Conservation (phyloP, 2,888 invertebrate genomes). For the Mythimna vitellina region DNA sequence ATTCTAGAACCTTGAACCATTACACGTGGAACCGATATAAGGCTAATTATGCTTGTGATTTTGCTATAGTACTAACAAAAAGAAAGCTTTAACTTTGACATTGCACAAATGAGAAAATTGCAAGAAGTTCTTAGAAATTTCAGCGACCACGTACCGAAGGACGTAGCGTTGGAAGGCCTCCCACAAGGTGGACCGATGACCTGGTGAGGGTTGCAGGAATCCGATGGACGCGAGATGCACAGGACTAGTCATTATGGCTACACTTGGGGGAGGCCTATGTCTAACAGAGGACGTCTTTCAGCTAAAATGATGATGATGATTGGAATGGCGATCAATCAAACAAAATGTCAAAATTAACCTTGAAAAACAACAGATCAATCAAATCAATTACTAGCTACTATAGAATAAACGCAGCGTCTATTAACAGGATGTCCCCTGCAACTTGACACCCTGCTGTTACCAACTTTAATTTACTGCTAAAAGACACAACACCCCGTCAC, state of each 20-base stretch:
- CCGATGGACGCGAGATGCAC: too few species aligned
- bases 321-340: neutral
- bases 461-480: slow-evolving; percentile 31
- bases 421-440: slow-evolving; percentile 66
- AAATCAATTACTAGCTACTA: slow-evolving; percentile 49
- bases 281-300: too few species aligned
- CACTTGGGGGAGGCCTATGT: too few species aligned
- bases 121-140: neutral
- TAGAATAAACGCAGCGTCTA: slow-evolving; percentile 56
- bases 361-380: slow-evolving; percentile 44
- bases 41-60: too few species aligned
- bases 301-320: neutral
- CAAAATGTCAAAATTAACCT: neutral
- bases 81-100: neutral
- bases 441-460: slow-evolving; percentile 58
- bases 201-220: too few species aligned
- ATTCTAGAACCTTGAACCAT: too few species aligned
- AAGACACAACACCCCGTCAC: slow-evolving; percentile 5
- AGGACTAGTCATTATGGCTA: too few species aligned
- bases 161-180: too few species aligned
- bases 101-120: neutral
- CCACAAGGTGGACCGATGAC: too few species aligned
- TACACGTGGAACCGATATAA: too few species aligned
- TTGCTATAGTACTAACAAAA: too few species aligned
- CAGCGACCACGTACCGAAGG: too few species aligned